Evolutionary conservation across 2,888 invertebrate genomes (phyloP), one percentile per base, ranked within the genome.

Genomic region (Drosophila anceps): DNA sequence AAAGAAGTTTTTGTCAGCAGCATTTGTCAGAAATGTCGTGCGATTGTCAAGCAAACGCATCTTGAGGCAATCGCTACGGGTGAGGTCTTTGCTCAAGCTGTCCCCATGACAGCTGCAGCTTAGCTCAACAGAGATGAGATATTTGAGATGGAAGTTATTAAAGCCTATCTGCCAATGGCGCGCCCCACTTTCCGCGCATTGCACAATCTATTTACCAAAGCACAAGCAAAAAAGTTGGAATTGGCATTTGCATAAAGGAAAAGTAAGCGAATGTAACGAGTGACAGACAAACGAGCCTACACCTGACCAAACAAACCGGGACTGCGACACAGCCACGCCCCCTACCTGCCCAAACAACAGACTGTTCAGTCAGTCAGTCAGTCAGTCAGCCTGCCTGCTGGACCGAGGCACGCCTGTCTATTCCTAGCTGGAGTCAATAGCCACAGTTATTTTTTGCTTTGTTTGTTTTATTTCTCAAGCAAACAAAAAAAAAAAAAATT

Each of bases 221-320:
- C 64, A 54, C 62, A 69, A 63, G 53, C 53, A 55, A 61, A 59
- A 74, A 44, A 60, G 67, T 53, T 51, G 43, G 51, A 35, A 69
- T 48, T 74, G 59, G 50, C 62, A 84, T 84, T 87, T 87, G 72
- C 84, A 87, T 84, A 87, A 84, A 84, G 75, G 78, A 84, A 84
- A 84, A 82, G 84, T 76, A 80, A 76, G 62, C 72, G 69, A 77
- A 77, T 81, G 77, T 72, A 83, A 64, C 73, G 71, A 79, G 73
- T 81, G 81, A 81, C 80, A 80, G 84, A 84, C 84, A 84, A 86
- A 82, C 84, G 82, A 82, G 84, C 80, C 80, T 82, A 87, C 84
- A 84, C 84, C 87, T 84, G 87, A 80, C 84, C 80, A 82, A 71
- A 64, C 67, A 63, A 67, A 69, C 67, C 33, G 65, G 71, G 69